Base-by-base conservation (phyloP, 2,797 vertebrate species). In the Acanthurus lineatus region DNA sequence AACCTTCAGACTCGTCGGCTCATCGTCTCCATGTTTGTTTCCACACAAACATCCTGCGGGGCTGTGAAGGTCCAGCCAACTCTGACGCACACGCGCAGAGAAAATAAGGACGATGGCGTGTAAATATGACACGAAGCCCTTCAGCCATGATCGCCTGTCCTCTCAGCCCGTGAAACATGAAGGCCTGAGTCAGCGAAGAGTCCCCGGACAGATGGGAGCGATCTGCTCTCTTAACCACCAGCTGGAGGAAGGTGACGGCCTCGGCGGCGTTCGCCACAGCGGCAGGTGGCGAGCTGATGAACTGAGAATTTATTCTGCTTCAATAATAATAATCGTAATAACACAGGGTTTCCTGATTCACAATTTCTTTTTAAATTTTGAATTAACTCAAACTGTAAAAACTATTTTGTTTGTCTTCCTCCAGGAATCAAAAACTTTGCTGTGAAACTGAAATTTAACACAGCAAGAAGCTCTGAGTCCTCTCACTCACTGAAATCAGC, bases 121-220 rank as follows among this genome's bases (percentile, higher is more conserved):
- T 38, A 67, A 73, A 69, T 22, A 38, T n/a, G 66, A 71, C 69
- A 78, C 32, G 0, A 40, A 69, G 63, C 69, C 71, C 72, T 83
- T 86, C 77, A 83, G 20, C 69, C 63, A n/a, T 45, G 66, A 47
- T 3, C 20, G 19, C 35, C 42, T 9, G 62, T 86, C 75, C 86
- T 64, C 63, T 45, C 76, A 51, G 75, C 85, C 77, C 62, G 67
- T 65, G 73, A n/a, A 59, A n/a, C 64, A 51, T 1, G 15, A 57
- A 79, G 14, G 67, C 28, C 80, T 58, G 78, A 82, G 73, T 87
- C 85, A 82, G 87, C 70, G 0, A 0, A 44, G 54, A n/a, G 73
- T 73, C 47, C 28, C 44, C 0, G 6, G 62, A 70, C 73, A 85
- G 83, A 89, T 70, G 81, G 82, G n/a, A 15, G 25, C 57, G 48